Conservation (phyloP, 2,888 invertebrate species). For the Sthenelais limicola region DNA sequence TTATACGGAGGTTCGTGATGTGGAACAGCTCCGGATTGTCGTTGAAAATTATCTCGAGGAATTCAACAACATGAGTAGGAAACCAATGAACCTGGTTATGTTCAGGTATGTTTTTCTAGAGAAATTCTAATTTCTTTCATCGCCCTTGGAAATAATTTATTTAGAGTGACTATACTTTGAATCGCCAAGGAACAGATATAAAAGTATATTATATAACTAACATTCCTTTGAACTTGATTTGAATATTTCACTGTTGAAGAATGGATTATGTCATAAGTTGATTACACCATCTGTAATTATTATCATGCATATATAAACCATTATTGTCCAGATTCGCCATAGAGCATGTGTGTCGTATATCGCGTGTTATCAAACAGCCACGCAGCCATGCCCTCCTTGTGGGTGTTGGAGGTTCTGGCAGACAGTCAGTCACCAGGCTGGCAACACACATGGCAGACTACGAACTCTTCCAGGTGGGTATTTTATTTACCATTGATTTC, state of each 20-base stretch:
- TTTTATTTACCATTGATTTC: too few species aligned
- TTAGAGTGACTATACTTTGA: too few species aligned
- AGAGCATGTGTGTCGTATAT: slow-evolving; percentile 74
- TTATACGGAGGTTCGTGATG: slow-evolving; percentile 89
- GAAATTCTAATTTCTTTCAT: not conserved
- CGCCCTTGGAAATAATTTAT: too few species aligned
- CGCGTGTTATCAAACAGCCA: slow-evolving; percentile 91
- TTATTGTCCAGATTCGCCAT: slow-evolving; percentile 76
- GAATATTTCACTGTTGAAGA: not conserved
- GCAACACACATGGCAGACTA: slow-evolving; percentile 95
- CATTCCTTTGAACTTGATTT: too few species aligned
- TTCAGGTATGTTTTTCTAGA: slow-evolving; percentile 62
- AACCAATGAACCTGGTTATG: slow-evolving; percentile 94
- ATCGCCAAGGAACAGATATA: too few species aligned
- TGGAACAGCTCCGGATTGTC: slow-evolving; percentile 84
- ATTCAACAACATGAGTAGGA: slow-evolving; percentile 95
- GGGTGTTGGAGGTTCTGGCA: slow-evolving; percentile 93
- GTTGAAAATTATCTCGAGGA: slow-evolving; percentile 92
- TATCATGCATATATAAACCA: too few species aligned
- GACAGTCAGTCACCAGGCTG: slow-evolving; percentile 90
- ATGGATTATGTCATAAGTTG: slow-evolving; percentile 9
- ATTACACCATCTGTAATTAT: not conserved
- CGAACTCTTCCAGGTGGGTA: slow-evolving; percentile 83
- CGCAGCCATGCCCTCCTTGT: slow-evolving; percentile 90
- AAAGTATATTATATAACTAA: too few species aligned